Evolutionary conservation across 1,140 invertebrate genomes (phyloP).

Genomic region (Drosophila obscura): DNA sequence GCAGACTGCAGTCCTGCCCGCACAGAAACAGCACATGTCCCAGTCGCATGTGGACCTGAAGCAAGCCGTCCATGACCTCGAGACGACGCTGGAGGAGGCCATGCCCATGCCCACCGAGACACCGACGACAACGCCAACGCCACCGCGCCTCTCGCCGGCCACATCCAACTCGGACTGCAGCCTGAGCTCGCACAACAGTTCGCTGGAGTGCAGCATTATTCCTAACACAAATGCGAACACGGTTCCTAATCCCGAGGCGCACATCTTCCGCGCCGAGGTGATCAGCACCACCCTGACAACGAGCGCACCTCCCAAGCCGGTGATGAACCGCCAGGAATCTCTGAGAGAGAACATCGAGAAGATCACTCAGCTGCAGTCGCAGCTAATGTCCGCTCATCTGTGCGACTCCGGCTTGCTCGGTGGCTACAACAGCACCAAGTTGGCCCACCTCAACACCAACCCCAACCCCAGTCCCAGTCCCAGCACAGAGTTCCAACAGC

Average conservation of each 20-base stretch:
- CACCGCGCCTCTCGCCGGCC: conserved; percentile 64
- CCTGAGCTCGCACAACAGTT: conserved; percentile 60
- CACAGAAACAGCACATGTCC: conserved; percentile 67
- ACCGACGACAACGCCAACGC: conserved; percentile 16
- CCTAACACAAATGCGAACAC: conserved; percentile 7
- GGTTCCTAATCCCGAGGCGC: conserved; percentile 44
- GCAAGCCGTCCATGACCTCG: conserved; percentile 72
- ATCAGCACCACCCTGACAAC: conserved; percentile 70
- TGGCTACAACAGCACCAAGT: conserved; percentile 42
- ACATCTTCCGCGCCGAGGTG: conserved; percentile 76
- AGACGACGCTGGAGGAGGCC: conserved; percentile 77
- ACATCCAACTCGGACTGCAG: conserved; percentile 73
- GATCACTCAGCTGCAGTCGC: conserved; percentile 81
- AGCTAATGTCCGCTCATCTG: conserved; percentile 82
- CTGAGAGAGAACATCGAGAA: conserved; percentile 83
- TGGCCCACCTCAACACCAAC: conserved; percentile 8
- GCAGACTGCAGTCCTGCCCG: conserved; percentile 35
- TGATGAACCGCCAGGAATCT: conserved; percentile 75
- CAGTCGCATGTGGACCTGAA: conserved; percentile 83
- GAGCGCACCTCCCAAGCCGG: conserved; percentile 42
- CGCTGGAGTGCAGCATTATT: conserved; percentile 53
- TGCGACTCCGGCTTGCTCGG: conserved; percentile 49
- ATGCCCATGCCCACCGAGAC: conserved; percentile 33
- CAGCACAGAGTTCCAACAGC: conserved; percentile 8
- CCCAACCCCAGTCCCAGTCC: conserved; percentile 25